Base-by-base conservation (phyloP, 64 coral and sea anemone species). In the Trachythela sp. region DNA sequence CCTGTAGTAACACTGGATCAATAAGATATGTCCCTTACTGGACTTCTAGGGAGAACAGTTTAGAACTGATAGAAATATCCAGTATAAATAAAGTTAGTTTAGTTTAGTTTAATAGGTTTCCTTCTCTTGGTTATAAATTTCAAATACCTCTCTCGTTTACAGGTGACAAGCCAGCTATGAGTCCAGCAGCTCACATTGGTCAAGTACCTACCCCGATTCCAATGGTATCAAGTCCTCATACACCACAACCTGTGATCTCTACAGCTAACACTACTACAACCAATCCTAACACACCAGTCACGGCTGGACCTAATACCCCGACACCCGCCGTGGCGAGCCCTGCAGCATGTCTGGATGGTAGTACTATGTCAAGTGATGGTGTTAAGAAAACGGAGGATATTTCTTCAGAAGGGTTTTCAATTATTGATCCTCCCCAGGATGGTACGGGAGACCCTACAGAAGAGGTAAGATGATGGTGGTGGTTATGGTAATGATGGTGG, bases 201-300 rank as follows among this genome's bases (percentile, higher is more conserved):
- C 75, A 80, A 35, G 75, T 80, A 34, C 75, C 75, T 20, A 80
- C 75, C 33, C 75, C 75, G 6, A 80, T 80, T 80, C 75, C 75
- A 36, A 80, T 80, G 75, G 75, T 80, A 4, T 80, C 75, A 20
- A 80, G 75, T 80, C 75, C 75, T 22, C 75, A 80, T 29, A 80
- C 75, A 35, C 75, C 75, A 35, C 75, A 80, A 37, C 33, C 75
- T 15, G 75, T 80, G 75, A 80, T 80, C 75, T 80, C 75, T 80
- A 80, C 75, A 80, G 75, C 75, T 5, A 80, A 80, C 8, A 80
- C 75, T 37, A 80, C 75, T 20, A 80, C 31, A 2, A 80, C 75
- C 13, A 80, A 80, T 22, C 75, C 75, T 18, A 80, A 80, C 32
- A 80, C 75, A 35, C 75, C 75, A 15, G 75, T 36, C 8, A 80